Evolutionary conservation across 1,140 invertebrate species (phyloP).

Genomic region (Pectinophora gossypiella): DNA sequence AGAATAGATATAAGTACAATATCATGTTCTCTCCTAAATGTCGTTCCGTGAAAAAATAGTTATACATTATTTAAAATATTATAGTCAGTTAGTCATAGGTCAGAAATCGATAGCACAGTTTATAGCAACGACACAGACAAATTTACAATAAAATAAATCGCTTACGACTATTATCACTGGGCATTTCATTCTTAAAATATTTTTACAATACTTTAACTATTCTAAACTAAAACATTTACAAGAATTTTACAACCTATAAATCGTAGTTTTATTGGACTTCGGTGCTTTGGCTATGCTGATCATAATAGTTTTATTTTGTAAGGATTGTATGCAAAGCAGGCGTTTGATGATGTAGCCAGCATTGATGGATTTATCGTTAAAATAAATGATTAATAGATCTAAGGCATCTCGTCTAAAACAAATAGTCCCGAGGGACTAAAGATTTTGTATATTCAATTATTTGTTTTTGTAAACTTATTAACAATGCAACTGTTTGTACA

Average conservation of each 20-base stretch:
- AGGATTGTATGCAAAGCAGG: neutral
- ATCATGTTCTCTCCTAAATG: constrained; percentile 37
- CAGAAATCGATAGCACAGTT: constrained; percentile 52
- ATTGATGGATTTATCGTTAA: neutral
- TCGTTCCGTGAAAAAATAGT: constrained; percentile 64
- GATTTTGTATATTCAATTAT: neutral
- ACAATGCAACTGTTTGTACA: constrained; percentile 29
- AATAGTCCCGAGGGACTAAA: neutral
- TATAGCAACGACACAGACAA: constrained; percentile 47
- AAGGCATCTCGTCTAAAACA: neutral
- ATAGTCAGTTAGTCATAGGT: constrained; percentile 27
- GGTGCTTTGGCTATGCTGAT: constrained; percentile 64
- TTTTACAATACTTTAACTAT: constrained; percentile 46
- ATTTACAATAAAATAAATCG: constrained; percentile 58
- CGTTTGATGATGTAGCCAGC: neutral
- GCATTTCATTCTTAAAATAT: constrained; percentile 52
- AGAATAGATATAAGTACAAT: constrained; percentile 33
- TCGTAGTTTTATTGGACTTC: constrained; percentile 59
- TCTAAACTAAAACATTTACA: constrained; percentile 55
- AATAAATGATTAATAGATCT: neutral
- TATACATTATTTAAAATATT: constrained; percentile 32
- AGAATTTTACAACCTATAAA: constrained; percentile 58
- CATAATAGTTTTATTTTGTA: constrained; percentile 24
- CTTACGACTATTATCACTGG: constrained; percentile 71
- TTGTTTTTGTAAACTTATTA: constrained; percentile 7